These are phyloP conservation scores for Gopherus flavomarginatus DNA, from an alignment of 2,113 vertebrate genomes.

Conservation along the genomic window DNA sequence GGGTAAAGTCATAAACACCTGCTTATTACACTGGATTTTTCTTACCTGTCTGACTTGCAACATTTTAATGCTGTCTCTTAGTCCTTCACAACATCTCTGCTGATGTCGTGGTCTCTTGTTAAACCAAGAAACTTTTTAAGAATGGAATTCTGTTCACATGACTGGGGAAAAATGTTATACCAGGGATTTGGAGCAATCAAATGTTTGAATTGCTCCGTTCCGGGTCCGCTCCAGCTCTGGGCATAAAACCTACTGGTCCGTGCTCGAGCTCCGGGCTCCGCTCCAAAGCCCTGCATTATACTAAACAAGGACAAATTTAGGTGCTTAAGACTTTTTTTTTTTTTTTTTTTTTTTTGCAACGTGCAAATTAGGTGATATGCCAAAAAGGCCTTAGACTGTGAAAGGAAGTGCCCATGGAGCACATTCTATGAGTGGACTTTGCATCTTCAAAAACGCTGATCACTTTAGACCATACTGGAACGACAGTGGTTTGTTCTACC, in stretches of 20 bases:
- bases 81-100: not conserved
- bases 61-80: not conserved
- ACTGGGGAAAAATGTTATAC: not conserved
- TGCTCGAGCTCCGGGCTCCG: too few species aligned
- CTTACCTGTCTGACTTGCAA: not conserved
- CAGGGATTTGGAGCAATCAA: too few species aligned
- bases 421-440: not conserved
- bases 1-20: not conserved
- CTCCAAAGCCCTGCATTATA: not conserved
- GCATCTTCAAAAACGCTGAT: slow-evolving; percentile 24
- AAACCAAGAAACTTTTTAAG: not conserved
- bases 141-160: not conserved
- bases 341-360: not conserved
- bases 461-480: slow-evolving; percentile 41
- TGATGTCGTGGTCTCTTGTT: not conserved
- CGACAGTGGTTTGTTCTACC: not conserved
- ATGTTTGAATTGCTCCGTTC: too few species aligned
- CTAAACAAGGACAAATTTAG: not conserved
- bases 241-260: too few species aligned
- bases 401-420: not conserved
- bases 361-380: not conserved
- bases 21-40: not conserved
- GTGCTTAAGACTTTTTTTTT: not conserved
- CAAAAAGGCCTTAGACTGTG: not conserved
- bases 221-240: too few species aligned